A percentile compares a stretch with the other conserved stretches of the same genome.
These are phyloP conservation scores for Ceratothoa steindachneri DNA, from an alignment of 2,888 invertebrate genomes.

Conservation along the genomic window DNA sequence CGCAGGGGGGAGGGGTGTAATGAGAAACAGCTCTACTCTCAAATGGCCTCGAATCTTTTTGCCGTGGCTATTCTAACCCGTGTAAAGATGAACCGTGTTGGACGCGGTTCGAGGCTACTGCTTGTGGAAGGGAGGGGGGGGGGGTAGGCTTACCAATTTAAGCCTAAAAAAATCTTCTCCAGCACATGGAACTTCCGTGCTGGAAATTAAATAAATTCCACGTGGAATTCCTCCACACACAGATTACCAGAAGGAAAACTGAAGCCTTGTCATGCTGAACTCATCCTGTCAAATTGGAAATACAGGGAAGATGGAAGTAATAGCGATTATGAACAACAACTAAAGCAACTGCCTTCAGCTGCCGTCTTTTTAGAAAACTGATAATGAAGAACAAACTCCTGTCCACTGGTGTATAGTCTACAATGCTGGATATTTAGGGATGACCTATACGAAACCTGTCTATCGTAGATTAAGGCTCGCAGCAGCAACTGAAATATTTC, in stretches of 20 bases:
- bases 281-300: background rate
- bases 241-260: background rate
- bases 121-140: too few species aligned
- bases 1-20: too few species aligned
- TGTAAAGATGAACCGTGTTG: too few species aligned
- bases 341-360: background rate
- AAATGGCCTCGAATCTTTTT: too few species aligned
- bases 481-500: background rate
- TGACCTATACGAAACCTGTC: background rate
- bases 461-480: background rate
- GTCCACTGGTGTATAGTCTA: background rate
- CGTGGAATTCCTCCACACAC: too few species aligned
- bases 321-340: background rate
- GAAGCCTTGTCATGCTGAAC: background rate
- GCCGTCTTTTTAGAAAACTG: background rate
- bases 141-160: too few species aligned
- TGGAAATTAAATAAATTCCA: too few species aligned
- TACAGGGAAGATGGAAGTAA: background rate
- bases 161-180: too few species aligned
- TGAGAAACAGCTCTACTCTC: too few species aligned
- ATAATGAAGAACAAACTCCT: background rate
- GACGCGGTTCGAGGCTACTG: too few species aligned
- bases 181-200: too few species aligned
- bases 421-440: background rate
- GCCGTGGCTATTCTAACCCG: too few species aligned